phyloP scores from a whole-genome alignment of 2,888 invertebrate species.

The Trilocha varians region DNA sequence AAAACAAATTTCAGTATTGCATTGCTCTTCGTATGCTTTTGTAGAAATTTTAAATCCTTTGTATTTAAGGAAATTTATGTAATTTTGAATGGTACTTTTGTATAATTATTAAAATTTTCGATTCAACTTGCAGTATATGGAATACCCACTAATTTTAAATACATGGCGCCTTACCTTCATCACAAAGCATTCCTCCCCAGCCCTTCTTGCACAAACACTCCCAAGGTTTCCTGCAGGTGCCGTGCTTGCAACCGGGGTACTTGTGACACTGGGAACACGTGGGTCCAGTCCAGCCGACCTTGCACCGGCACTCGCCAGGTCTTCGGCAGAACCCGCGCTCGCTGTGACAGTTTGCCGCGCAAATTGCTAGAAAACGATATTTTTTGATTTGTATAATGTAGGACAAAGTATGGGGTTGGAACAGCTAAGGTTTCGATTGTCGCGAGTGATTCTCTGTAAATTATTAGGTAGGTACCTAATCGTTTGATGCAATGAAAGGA shows the following conservation, averaged over 20 bases:
- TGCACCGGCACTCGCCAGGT: slow-evolving; percentile 78
- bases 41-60: too few species aligned
- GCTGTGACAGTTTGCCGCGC: slow-evolving; percentile 85
- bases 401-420: too few species aligned
- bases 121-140: too few species aligned
- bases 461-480: too few species aligned
- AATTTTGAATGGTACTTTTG: too few species aligned
- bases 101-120: too few species aligned
- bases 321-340: slow-evolving; percentile 88
- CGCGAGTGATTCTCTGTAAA: too few species aligned
- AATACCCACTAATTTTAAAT: background rate
- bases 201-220: slow-evolving; percentile 91
- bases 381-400: background rate
- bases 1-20: too few species aligned
- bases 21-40: too few species aligned
- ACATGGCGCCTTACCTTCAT: slow-evolving; percentile 89
- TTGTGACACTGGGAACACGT: slow-evolving; percentile 83
- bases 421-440: too few species aligned
- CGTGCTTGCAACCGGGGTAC: slow-evolving; percentile 92
- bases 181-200: slow-evolving; percentile 93
- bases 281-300: slow-evolving; percentile 90
- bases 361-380: slow-evolving; percentile 77
- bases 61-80: too few species aligned
- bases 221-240: slow-evolving; percentile 89
- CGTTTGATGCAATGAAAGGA: too few species aligned